phyloP scores from a whole-genome alignment of 2,113 vertebrate species.

The Muntiacus reevesi region DNA sequence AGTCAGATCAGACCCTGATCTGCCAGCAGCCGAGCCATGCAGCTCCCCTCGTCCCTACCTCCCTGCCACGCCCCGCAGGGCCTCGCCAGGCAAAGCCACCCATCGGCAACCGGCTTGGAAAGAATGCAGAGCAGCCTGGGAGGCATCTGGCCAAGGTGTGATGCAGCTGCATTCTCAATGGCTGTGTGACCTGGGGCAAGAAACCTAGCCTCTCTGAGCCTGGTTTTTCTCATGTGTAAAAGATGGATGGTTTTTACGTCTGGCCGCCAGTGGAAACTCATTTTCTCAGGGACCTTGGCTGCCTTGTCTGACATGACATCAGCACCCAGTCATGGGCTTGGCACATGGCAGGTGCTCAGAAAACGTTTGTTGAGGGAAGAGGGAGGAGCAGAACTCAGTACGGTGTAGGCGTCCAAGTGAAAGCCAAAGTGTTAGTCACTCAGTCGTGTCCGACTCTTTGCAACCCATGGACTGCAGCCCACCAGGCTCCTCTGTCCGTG shows the following conservation, averaged over 20 bases:
- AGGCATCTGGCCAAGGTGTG: fast-evolving
- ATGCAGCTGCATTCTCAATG: fast-evolving
- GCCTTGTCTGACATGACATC: background rate
- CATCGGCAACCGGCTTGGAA: background rate
- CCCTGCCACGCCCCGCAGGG: background rate
- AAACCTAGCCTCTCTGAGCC: background rate
- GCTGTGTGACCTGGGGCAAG: background rate
- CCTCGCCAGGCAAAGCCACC: fast-evolving
- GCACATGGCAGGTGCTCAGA: background rate
- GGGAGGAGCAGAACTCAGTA: too few species aligned
- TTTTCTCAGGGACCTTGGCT: background rate
- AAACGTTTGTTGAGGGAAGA: background rate
- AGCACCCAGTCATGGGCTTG: fast-evolving
- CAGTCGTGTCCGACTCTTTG: background rate
- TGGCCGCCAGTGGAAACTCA: background rate
- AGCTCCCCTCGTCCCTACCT: fast-evolving
- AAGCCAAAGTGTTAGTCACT: background rate
- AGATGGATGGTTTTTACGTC: too few species aligned
- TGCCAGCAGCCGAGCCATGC: fast-evolving
- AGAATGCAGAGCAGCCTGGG: background rate
- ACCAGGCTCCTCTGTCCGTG: background rate
- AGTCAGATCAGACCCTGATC: background rate
- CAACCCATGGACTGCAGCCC: background rate
- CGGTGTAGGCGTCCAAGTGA: fast-evolving
- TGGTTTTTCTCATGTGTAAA: fast-evolving